Evolutionary conservation across 2,797 vertebrate genomes (phyloP).

Genomic region (Eulemur mongoz): DNA sequence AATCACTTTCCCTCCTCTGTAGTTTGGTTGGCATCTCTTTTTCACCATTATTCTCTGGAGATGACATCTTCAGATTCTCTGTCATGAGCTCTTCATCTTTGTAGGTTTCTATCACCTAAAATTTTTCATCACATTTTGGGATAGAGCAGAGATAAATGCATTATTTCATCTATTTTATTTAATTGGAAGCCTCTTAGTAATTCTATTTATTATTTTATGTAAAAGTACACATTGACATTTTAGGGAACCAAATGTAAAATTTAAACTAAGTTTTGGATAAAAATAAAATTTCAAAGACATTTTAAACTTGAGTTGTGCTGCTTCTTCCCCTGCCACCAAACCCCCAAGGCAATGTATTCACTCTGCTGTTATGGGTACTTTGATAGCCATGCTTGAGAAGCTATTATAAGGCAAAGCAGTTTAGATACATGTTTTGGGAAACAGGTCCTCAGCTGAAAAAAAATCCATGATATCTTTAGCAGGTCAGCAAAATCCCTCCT

Average conservation of each 20-base stretch:
- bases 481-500: not conserved
- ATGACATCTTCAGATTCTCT: not conserved
- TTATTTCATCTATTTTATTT: not conserved
- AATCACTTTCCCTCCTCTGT: not conserved
- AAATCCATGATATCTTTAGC: not conserved
- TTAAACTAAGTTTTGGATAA: not conserved
- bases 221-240: not conserved
- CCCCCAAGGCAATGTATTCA: not conserved
- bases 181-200: not conserved
- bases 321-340: not conserved
- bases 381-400: not conserved
- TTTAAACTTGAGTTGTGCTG: not conserved
- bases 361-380: not conserved
- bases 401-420: not conserved
- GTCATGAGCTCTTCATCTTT: not conserved
- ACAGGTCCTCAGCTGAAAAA: not conserved
- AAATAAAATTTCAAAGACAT: not conserved
- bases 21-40: not conserved
- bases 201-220: not conserved
- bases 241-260: not conserved
- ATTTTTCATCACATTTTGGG: not conserved
- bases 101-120: not conserved
- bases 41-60: not conserved
- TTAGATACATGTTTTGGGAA: not conserved
- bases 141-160: not conserved